Evolutionary conservation across 2,113 vertebrate species (phyloP).

Genomic region (Xenopus laevis): DNA sequence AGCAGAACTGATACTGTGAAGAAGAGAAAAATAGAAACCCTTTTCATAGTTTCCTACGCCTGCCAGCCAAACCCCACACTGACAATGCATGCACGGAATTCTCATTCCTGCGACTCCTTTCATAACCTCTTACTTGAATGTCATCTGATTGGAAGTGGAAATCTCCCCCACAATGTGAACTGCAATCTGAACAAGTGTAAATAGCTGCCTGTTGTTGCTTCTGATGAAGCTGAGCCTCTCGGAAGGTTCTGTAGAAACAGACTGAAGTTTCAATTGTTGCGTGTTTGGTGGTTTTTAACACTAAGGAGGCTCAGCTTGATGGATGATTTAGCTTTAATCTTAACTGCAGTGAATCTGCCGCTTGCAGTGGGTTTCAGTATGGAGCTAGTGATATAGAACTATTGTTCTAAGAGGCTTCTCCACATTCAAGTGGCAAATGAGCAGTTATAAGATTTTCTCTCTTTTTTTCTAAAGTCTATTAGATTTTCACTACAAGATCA

Average conservation of each 20-base stretch:
- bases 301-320: constrained; percentile 5
- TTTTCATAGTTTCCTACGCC: constrained; percentile 1
- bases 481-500: constrained; percentile 13
- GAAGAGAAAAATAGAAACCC: constrained; percentile 22
- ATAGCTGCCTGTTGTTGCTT: constrained; percentile 43
- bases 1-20: constrained; percentile 50
- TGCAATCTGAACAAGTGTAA: constrained; percentile 53
- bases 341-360: constrained; percentile 59
- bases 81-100: constrained; percentile 56
- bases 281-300: neutral
- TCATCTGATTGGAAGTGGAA: constrained; percentile 56
- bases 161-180: constrained; percentile 62
- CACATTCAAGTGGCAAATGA: constrained; percentile 54
- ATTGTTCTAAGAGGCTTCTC: constrained; percentile 53
- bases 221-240: neutral
- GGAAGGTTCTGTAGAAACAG: neutral
- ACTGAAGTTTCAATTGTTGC: neutral
- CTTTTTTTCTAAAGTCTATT: constrained; percentile 20
- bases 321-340: constrained; percentile 8
- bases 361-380: constrained; percentile 34
- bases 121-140: constrained; percentile 66
- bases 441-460: constrained; percentile 45
- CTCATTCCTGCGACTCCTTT: constrained; percentile 38
- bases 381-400: constrained; percentile 59
- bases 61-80: constrained; percentile 3